Evolutionary conservation across 2,113 vertebrate genomes (phyloP), one percentile per base, ranked within the genome.

Genomic region (Polypterus senegalus): DNA sequence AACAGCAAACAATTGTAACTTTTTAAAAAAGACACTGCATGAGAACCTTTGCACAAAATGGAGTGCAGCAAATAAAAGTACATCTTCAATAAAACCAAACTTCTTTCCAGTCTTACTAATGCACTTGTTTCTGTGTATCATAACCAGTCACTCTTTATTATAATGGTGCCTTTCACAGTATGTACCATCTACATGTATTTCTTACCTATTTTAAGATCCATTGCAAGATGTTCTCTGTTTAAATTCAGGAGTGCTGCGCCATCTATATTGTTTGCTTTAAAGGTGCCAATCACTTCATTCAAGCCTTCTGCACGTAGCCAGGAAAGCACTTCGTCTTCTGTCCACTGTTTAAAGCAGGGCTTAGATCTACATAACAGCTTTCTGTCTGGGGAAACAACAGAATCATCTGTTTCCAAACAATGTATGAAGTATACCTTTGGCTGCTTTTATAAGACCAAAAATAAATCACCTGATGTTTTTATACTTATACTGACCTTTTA

Each of bases 141-240:
- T 27, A 27, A 27, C 27, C 27, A 27, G 27, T 27, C 27, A 27
- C 27, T 27, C 27, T 27, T 27, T 27, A 54, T 4, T 49, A 4
- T 43, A 54, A 58, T 58, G 3, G 27, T 1, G 0, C 48, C 48
- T 66, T 47, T 43, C 54, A 46, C 58, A 0, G 0, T 49, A 49
- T 4, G 4, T 66, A 27, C 27, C 27, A 64, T 66, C 44, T 63
- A 6, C 47, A 55, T 2, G 44, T 27, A 27, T 2, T 27, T 27
- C 87, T 90, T 84, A 93, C 92, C 89, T 9, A 92, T 89, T 77
- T 91, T 88, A 72, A 92, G 77, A 62, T 92, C 90, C 9, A 83
- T 81, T 61, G 68, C 56, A 63, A 90, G 76, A 5, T 79, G 88
- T 66, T 97, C 91, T 70, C 83, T 91, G 63, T 77, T 89, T 70